phyloP scores from a whole-genome alignment of 2,888 invertebrate species.

The Apoda limacodes region DNA sequence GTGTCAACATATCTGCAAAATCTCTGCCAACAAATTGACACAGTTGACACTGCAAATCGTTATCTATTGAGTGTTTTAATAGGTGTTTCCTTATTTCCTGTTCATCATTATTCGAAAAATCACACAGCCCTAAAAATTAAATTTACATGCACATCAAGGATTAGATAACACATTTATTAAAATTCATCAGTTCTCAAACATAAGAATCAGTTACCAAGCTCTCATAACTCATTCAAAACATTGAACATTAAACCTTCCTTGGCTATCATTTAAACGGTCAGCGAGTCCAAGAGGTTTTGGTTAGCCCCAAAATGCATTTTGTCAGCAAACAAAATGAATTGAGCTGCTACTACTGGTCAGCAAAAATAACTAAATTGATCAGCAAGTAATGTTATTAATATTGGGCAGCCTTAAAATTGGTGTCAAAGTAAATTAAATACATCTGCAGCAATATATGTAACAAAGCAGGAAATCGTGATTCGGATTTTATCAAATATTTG shows the following conservation, averaged over 20 bases:
- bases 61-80: conserved; percentile 30
- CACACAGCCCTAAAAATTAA: conserved; percentile 29
- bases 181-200: conserved; percentile 9
- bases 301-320: not conserved
- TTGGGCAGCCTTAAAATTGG: too few relatives aligned
- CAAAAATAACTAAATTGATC: too few relatives aligned
- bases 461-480: too few relatives aligned
- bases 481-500: too few relatives aligned
- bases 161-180: not conserved
- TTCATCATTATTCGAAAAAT: conserved; percentile 12
- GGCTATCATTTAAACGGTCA: not conserved
- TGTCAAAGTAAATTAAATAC: too few relatives aligned
- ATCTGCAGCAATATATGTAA: too few relatives aligned
- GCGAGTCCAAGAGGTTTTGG: not conserved
- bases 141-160: not conserved
- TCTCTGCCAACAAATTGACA: conserved; percentile 38
- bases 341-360: too few relatives aligned
- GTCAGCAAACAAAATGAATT: too few relatives aligned
- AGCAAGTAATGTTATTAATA: too few relatives aligned
- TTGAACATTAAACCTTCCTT: not conserved
- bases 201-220: not conserved
- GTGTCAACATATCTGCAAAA: conserved; percentile 34
- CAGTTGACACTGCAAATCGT: conserved; percentile 32
- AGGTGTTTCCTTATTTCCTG: conserved; percentile 26
- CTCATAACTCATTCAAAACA: conserved; percentile 14